These are phyloP conservation scores for Clitarchus hookeri DNA, from an alignment of 2,888 invertebrate genomes.

Conservation along the genomic window DNA sequence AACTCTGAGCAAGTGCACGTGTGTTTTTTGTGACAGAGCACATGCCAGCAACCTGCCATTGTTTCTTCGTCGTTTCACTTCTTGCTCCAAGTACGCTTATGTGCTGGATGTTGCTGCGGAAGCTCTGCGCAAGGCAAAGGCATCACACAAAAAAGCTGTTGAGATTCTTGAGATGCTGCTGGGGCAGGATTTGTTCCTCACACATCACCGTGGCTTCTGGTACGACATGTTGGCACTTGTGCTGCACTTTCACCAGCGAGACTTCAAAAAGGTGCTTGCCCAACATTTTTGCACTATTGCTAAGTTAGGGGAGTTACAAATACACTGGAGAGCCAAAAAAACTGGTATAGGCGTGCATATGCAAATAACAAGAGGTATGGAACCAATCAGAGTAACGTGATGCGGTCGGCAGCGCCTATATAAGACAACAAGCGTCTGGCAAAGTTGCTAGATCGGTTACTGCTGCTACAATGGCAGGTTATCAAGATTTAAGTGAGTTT, in stretches of 20 bases:
- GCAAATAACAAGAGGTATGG: too few relatives aligned
- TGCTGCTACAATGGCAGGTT: too few relatives aligned
- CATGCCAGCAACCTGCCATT: slow-evolving; percentile 52
- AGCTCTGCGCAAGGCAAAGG: slow-evolving; percentile 53
- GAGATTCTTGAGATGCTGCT: slow-evolving; percentile 60
- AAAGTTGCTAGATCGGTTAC: too few relatives aligned
- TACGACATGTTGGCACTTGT: slow-evolving; percentile 67
- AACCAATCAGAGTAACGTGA: too few relatives aligned
- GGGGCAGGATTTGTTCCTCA: slow-evolving; percentile 56
- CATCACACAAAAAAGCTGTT: slow-evolving; percentile 54
- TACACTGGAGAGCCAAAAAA: too few relatives aligned
- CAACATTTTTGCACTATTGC: background rate
- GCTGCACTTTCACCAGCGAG: slow-evolving; percentile 59
- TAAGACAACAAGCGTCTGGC: too few relatives aligned
- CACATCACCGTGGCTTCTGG: slow-evolving; percentile 59
- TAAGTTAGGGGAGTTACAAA: background rate
- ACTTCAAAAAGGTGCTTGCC: slow-evolving; percentile 33
- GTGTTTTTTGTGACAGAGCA: slow-evolving; percentile 26
- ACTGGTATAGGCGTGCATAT: too few relatives aligned
- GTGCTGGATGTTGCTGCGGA: slow-evolving; percentile 54
- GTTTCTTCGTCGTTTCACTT: slow-evolving; percentile 64
- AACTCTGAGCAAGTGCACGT: background rate
- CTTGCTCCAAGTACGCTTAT: slow-evolving; percentile 57
- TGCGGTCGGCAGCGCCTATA: too few relatives aligned
- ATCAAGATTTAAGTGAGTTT: too few relatives aligned